Conservation (phyloP, 2,888 invertebrate species). For the Apodemia zela region DNA sequence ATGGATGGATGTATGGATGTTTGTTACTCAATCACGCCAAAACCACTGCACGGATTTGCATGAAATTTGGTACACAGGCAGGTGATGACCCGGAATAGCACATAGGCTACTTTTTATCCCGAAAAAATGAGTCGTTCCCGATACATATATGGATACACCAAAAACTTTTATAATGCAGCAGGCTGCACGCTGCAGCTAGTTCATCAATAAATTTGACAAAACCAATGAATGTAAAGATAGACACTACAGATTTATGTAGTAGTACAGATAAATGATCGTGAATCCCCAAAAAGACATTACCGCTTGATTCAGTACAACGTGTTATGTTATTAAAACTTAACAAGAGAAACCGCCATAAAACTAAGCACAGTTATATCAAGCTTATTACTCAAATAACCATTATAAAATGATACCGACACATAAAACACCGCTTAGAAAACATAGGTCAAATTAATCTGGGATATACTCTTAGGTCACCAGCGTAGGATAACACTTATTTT, state of each 20-base stretch:
- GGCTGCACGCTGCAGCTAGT: too few relatives aligned
- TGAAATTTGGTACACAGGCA: too few relatives aligned
- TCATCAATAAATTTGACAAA: too few relatives aligned
- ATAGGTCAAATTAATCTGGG: slow-evolving; percentile 48
- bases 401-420: neutral
- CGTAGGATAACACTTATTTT: slow-evolving; percentile 38
- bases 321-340: slow-evolving; percentile 50
- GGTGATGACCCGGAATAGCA: too few relatives aligned
- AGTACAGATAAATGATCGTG: neutral
- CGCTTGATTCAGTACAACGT: slow-evolving; percentile 24
- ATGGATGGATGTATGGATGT: too few relatives aligned
- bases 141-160: too few relatives aligned
- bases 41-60: too few relatives aligned
- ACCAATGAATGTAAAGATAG: too few relatives aligned
- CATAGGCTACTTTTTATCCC: too few relatives aligned
- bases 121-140: too few relatives aligned
- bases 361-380: slow-evolving; percentile 43
- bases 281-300: slow-evolving; percentile 12
- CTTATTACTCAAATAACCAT: slow-evolving; percentile 32
- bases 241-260: neutral
- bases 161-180: too few relatives aligned
- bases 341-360: slow-evolving; percentile 48
- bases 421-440: slow-evolving; percentile 15
- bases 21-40: too few relatives aligned
- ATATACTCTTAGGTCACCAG: slow-evolving; percentile 42